A percentile compares a stretch with the other conserved stretches of the same genome.
Evolutionary conservation across 2,113 vertebrate genomes (phyloP).

Genomic region (Globicephala melas): DNA sequence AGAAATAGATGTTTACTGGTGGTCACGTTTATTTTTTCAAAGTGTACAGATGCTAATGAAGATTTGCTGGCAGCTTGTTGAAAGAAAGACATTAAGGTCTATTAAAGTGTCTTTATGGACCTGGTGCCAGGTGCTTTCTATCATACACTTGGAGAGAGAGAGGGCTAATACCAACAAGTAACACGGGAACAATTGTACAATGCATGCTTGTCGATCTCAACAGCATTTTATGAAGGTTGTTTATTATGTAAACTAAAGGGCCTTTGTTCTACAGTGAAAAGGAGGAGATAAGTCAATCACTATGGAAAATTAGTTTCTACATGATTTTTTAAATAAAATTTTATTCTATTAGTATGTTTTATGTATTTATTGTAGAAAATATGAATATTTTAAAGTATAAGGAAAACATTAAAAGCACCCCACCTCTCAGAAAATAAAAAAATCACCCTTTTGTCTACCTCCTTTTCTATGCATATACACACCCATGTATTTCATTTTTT

Average conservation of each 20-base stretch:
- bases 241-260: neutral
- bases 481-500: neutral
- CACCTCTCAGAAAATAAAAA: neutral
- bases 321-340: neutral
- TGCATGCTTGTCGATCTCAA: neutral
- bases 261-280: neutral
- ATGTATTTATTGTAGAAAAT: neutral
- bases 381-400: neutral
- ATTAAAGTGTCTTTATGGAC: neutral
- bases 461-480: neutral
- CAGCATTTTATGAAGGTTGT: neutral
- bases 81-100: neutral
- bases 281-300: neutral
- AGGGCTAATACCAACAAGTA: neutral
- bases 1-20: neutral
- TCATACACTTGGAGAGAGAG: neutral
- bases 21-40: neutral
- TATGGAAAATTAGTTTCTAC: constrained; percentile 24
- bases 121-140: neutral
- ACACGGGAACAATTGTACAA: neutral
- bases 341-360: neutral
- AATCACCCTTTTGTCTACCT: neutral
- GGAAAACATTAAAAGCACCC: neutral
- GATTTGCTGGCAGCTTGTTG: neutral
- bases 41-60: neutral